These are phyloP conservation scores for Drosophila tani DNA, from an alignment of 1,140 invertebrate genomes.

Conservation along the genomic window DNA sequence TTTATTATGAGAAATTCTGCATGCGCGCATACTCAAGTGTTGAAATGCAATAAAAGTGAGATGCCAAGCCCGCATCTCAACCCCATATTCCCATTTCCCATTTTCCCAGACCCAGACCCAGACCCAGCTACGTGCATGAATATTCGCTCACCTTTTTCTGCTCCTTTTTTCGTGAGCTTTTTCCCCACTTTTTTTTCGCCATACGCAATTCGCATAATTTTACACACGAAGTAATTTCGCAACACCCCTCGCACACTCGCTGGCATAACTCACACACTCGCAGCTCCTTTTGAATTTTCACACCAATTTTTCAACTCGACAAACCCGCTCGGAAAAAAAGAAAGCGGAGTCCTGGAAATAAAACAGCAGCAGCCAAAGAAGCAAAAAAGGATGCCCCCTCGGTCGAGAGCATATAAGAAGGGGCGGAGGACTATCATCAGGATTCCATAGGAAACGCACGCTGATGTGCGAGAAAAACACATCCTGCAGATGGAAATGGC, in stretches of 20 bases:
- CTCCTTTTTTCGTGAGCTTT: conserved; percentile 32
- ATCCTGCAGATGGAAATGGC: conserved; percentile 57
- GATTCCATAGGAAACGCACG: conserved; percentile 77
- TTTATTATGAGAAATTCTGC: conserved; percentile 83
- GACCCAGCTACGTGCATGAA: conserved; percentile 66
- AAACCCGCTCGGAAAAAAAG: conserved; percentile 69
- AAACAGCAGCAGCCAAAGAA: conserved; percentile 32
- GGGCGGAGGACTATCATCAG: conserved; percentile 59
- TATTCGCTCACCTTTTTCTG: conserved; percentile 73
- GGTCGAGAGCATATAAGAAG: conserved; percentile 31
- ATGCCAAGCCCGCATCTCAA: conserved; percentile 59
- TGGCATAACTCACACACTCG: conserved; percentile 66
- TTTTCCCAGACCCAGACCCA: conserved; percentile 1
- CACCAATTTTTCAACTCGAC: conserved; percentile 84
- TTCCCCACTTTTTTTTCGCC: conserved; percentile 32
- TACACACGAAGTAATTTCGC: conserved; percentile 82
- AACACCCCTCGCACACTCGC: conserved; percentile 57
- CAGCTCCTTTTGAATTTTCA: conserved; percentile 84
- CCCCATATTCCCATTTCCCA: conserved; percentile 8
- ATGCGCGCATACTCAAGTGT: conserved; percentile 78
- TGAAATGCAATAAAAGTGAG: conserved; percentile 83
- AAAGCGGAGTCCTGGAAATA: conserved; percentile 33
- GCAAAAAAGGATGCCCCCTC: conserved; percentile 30
- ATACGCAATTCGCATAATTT: conserved; percentile 82
- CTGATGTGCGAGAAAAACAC: conserved; percentile 82